Percentiles rank a stretch among this genome's conserved stretches.
These are phyloP conservation scores for Anthoscopus minutus DNA, from an alignment of 2,113 vertebrate genomes.

Conservation along the genomic window DNA sequence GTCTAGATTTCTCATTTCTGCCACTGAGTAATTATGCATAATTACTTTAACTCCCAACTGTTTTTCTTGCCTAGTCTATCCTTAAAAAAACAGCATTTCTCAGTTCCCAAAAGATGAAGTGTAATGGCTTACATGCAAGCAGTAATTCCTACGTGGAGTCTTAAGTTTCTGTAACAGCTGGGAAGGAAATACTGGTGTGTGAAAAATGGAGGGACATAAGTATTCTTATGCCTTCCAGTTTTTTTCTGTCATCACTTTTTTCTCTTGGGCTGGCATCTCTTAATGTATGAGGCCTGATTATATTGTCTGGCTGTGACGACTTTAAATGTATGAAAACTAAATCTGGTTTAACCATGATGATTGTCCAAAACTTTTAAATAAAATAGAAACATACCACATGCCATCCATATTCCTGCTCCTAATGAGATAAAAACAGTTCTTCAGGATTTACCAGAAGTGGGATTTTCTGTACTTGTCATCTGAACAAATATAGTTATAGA, in stretches of 20 bases:
- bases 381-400: not conserved
- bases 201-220: not conserved
- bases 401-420: not conserved
- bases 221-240: not conserved
- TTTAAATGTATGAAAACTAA: not conserved
- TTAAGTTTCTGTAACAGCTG: not conserved
- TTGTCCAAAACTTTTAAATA: not conserved
- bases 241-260: not conserved
- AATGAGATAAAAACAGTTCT: not conserved
- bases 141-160: not conserved
- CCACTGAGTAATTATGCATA: not conserved
- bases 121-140: not conserved
- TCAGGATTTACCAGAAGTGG: not conserved
- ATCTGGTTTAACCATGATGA: not conserved
- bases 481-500: not conserved
- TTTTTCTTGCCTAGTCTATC: not conserved
- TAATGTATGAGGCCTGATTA: not conserved
- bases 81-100: not conserved
- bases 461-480: not conserved
- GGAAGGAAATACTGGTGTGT: not conserved
- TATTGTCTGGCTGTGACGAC: not conserved
- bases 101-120: not conserved
- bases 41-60: not conserved
- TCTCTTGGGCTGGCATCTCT: not conserved
- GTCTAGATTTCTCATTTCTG: not conserved